phyloP scores from a whole-genome alignment of 2,888 invertebrate species.

The Orthosia incerta region DNA sequence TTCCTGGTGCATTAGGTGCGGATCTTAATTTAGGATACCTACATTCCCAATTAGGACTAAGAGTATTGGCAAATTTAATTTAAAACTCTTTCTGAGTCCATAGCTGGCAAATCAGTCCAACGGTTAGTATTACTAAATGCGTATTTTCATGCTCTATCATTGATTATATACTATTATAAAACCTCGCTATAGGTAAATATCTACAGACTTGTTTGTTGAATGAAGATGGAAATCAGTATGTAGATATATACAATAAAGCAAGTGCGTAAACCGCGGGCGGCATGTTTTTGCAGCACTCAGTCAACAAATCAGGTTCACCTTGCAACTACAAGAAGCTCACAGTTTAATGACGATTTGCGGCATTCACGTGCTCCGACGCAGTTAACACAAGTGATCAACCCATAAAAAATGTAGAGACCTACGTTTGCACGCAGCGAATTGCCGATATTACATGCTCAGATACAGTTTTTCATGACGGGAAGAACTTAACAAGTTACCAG shows the following conservation, averaged over 20 bases:
- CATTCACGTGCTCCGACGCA: slow-evolving; percentile 39
- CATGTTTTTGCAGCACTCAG: slow-evolving; percentile 46
- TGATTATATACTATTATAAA: too few species aligned
- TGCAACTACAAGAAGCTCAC: slow-evolving; percentile 47
- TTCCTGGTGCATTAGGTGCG: not conserved
- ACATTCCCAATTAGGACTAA: not conserved
- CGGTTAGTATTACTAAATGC: not conserved
- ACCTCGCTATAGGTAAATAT: too few species aligned
- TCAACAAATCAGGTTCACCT: slow-evolving; percentile 61
- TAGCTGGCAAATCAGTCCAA: not conserved
- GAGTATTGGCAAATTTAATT: not conserved
- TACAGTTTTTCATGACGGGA: not conserved
- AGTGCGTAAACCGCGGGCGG: slow-evolving; percentile 23
- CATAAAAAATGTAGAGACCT: slow-evolving; percentile 1
- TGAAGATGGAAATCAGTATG: slow-evolving; percentile 6
- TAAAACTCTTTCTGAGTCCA: too few species aligned
- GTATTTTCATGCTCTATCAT: not conserved
- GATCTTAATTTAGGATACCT: not conserved
- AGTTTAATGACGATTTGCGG: slow-evolving; percentile 26
- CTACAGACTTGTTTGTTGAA: not conserved
- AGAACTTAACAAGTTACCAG: not conserved
- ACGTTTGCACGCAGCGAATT: not conserved
- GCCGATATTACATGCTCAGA: slow-evolving; percentile 6
- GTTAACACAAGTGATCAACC: slow-evolving; percentile 15
- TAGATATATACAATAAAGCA: not conserved